Evolutionary conservation across 1,140 invertebrate genomes (phyloP).

Genomic region (Arctopsyche grandis): DNA sequence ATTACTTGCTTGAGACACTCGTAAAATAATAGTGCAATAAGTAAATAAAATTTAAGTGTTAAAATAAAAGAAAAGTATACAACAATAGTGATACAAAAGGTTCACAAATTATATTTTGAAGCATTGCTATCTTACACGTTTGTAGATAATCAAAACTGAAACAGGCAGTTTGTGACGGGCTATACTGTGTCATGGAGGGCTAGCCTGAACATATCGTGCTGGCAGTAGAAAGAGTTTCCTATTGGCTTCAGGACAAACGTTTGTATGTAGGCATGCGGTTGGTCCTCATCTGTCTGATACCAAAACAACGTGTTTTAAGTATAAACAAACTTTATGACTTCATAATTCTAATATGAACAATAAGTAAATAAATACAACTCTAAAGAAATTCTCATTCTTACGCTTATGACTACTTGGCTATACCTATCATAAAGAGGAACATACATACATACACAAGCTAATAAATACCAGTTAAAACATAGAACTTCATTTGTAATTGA

Average conservation of each 20-base stretch:
- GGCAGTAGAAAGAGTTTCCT: conserved; percentile 86
- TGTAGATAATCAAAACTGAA: not conserved
- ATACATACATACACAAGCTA: not conserved
- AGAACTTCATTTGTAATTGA: not conserved
- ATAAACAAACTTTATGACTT: not conserved
- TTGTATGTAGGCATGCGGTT: conserved; percentile 90
- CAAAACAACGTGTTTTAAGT: conserved; percentile 50
- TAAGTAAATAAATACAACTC: too few species aligned
- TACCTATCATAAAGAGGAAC: not conserved
- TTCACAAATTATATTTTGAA: not conserved
- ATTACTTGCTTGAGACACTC: too few species aligned
- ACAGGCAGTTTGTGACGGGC: conserved; percentile 21
- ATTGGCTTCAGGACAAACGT: conserved; percentile 91
- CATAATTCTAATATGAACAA: not conserved
- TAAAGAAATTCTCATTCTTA: not conserved
- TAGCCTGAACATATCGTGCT: conserved; percentile 91
- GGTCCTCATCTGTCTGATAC: conserved; percentile 89
- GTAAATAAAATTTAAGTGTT: too few species aligned
- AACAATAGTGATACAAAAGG: too few species aligned
- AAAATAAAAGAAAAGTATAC: too few species aligned
- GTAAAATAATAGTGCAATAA: too few species aligned
- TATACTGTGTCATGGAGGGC: conserved; percentile 81
- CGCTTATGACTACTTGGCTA: too few species aligned
- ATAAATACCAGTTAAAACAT: not conserved
- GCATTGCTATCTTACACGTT: conserved; percentile 13